A percentile compares a stretch with the other conserved stretches of the same genome.
phyloP scores from a whole-genome alignment of 1,140 invertebrate genomes.

The Laupala kohalensis region DNA sequence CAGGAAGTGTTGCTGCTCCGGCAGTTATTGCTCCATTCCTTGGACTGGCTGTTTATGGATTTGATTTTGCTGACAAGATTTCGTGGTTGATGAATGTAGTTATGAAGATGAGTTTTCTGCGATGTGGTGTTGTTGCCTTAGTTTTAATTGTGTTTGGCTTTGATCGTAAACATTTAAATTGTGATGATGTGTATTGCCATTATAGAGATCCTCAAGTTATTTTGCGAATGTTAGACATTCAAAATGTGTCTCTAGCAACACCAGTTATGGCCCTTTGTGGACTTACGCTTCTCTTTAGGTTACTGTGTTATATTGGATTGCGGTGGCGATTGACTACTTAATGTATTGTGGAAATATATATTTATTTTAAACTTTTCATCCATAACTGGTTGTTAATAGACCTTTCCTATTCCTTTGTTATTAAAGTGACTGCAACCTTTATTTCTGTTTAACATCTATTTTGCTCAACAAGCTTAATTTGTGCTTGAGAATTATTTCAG shows the following conservation, averaged over 20 bases:
- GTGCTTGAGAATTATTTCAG: too few relatives aligned
- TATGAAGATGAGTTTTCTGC: conserved; percentile 46
- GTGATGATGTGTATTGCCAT: conserved; percentile 43
- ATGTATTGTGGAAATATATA: neutral
- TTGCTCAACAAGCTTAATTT: too few relatives aligned
- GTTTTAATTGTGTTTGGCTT: conserved; percentile 45
- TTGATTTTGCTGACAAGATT: conserved; percentile 47
- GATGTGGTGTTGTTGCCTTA: conserved; percentile 43
- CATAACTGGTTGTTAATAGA: too few relatives aligned
- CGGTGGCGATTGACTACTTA: conserved; percentile 1
- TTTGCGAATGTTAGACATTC: conserved; percentile 18
- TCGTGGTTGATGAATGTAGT: conserved; percentile 38
- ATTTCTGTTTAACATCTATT: too few relatives aligned
- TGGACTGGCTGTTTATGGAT: conserved; percentile 48
- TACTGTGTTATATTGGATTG: conserved; percentile 1
- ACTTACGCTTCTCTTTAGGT: conserved; percentile 1
- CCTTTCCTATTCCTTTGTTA: too few relatives aligned
- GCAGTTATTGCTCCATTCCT: conserved; percentile 44
- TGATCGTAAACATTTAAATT: conserved; percentile 36
- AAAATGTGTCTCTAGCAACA: conserved; percentile 1
- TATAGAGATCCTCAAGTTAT: conserved; percentile 42
- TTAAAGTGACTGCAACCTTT: too few relatives aligned
- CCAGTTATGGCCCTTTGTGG: neutral
- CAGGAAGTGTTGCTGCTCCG: conserved; percentile 47
- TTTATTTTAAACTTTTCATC: neutral